A percentile compares a stretch with the other conserved stretches of the same genome.
These are phyloP conservation scores for Pectinophora gossypiella DNA, from an alignment of 1,140 invertebrate species.

Conservation along the genomic window DNA sequence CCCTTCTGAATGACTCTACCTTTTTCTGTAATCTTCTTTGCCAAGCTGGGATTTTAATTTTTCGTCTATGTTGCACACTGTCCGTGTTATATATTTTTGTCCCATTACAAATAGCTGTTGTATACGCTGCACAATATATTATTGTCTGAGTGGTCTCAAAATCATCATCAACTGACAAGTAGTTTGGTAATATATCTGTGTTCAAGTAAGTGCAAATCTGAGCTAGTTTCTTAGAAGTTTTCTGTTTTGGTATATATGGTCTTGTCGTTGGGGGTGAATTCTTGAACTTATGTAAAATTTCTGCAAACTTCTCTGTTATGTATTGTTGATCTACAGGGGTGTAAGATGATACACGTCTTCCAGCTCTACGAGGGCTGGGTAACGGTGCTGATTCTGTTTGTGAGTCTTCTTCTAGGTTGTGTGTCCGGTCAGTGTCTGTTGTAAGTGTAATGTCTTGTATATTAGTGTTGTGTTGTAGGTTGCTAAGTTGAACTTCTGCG, in stretches of 20 bases:
- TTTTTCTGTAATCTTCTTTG: background rate
- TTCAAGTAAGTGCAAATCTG: constrained; percentile 2
- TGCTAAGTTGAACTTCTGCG: background rate
- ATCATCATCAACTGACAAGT: background rate
- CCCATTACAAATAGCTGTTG: background rate
- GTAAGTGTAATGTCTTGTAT: background rate
- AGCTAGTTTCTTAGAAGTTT: constrained; percentile 1
- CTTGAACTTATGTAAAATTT: background rate
- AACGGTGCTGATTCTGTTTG: no score
- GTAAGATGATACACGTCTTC: background rate
- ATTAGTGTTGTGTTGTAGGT: background rate
- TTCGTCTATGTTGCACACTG: background rate
- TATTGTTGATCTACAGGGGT: constrained; percentile 1
- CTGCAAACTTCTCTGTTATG: background rate
- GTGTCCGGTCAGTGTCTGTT: background rate
- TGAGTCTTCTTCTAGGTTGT: no score
- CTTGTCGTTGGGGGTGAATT: background rate
- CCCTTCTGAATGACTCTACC: background rate
- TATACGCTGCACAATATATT: constrained; percentile 5
- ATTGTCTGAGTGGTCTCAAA: background rate
- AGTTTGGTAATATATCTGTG: constrained; percentile 1
- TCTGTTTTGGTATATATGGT: constrained; percentile 10
- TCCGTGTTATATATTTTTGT: background rate
- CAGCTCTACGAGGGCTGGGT: background rate
- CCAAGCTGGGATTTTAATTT: background rate